Conservation (phyloP, 92 coral and sea anemone genomes). For the Epizoanthus ramosus region DNA sequence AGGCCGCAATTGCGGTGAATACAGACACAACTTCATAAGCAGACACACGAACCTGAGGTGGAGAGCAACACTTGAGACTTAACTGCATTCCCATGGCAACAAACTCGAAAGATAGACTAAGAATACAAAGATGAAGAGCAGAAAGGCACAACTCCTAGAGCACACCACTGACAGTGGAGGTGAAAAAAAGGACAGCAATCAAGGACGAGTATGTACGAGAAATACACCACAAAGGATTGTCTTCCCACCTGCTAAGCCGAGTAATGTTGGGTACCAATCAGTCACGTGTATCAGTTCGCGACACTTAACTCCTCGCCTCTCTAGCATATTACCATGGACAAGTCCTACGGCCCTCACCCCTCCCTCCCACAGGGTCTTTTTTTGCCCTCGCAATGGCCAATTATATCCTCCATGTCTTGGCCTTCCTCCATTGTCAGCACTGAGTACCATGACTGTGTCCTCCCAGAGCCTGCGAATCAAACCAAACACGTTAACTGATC, state of each 20-base stretch:
- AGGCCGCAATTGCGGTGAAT: no score
- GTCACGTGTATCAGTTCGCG: slow-evolving; percentile 72
- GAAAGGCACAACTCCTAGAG: no score
- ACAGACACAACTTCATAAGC: no score
- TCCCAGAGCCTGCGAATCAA: slow-evolving; percentile 65
- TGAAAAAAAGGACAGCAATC: no score
- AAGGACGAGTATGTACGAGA: no score
- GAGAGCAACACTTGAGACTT: no score
- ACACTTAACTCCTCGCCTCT: slow-evolving; percentile 68
- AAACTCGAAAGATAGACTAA: no score
- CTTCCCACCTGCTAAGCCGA: slow-evolving; percentile 65
- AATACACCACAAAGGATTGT: not conserved
- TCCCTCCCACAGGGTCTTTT: slow-evolving; percentile 84
- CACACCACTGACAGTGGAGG: no score
- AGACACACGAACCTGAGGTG: no score
- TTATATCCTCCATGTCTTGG: slow-evolving; percentile 85
- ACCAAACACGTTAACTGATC: not conserved
- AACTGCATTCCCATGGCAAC: no score
- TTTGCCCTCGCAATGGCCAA: slow-evolving; percentile 77
- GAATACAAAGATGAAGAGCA: no score
- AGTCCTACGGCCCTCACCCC: slow-evolving; percentile 76
- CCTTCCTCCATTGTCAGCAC: slow-evolving; percentile 82
- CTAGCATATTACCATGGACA: slow-evolving; percentile 65
- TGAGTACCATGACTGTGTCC: slow-evolving; percentile 66
- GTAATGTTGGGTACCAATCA: slow-evolving; percentile 78